Evolutionary conservation across 2,888 invertebrate genomes (phyloP), one percentile per base, ranked within the genome.

Genomic region (Epicampocera succincta): DNA sequence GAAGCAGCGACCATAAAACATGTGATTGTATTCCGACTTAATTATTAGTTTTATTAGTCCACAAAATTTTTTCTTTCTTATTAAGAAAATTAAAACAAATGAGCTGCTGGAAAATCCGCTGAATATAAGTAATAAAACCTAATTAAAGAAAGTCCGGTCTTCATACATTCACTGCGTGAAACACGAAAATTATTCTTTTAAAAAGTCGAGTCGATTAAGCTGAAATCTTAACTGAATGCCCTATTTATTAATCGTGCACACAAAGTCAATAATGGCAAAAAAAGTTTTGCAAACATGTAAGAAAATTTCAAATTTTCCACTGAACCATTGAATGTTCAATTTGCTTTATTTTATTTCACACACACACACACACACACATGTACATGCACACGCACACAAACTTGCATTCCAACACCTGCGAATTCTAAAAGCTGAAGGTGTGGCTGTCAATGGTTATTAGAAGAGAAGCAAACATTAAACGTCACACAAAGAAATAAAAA

Each of bases 361-460:
- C 15, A 52, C 40, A 58, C 2, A 56, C 15, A 33, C 29, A 66
- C 17, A 48, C n/a, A 50, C n/a, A 42, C 25, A 12, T 13, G 38
- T 9, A 42, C 4, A 40, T 29, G 5, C 3, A 13, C 12, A 46
- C 3, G 25, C 5, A 48, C 13, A 19, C 29, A 33, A 8, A 17
- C 15, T 1, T 46, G 12, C 52, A 29, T 42, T 13, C 40, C 21
- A 15, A 56, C 29, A 8, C 15, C 17, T 12, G 25, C 13, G 50
- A 50, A n/a, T 19, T 46, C 8, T 38, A 15, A 38, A 58, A 66
- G 65, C 75, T 74, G 11, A 61, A 78, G 82, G 82, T 82, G 82
- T 74, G 82, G 77, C 66, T 74, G 74, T 77, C 81, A 82, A 74
- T 82, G 69, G 54, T 65, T 74, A 74, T 68, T 73, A 56, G 46